Percentiles rank a stretch among this genome's conserved stretches.
Conservation (phyloP, 2,113 vertebrate genomes). For the Chrysemys picta region DNA sequence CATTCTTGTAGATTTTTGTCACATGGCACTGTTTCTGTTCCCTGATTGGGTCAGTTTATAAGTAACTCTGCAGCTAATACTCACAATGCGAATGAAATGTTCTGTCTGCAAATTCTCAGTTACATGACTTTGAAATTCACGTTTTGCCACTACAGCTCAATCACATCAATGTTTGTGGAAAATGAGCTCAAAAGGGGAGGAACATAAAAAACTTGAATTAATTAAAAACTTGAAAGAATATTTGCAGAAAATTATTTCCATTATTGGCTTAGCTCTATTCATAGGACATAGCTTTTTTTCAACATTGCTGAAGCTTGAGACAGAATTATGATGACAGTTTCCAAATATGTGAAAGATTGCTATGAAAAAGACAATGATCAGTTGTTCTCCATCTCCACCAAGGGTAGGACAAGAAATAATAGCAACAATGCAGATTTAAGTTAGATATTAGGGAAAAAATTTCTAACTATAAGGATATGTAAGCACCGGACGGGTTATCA, state of each 20-base stretch:
- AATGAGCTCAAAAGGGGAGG: slow-evolving; percentile 1
- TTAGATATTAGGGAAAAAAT: background rate
- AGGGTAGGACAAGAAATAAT: background rate
- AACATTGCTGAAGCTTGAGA: background rate
- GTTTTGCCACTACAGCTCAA: background rate
- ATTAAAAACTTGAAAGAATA: slow-evolving; percentile 24
- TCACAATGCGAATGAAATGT: background rate
- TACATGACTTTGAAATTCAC: background rate
- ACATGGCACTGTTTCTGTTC: background rate
- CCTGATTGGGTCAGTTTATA: background rate
- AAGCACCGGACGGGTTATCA: background rate
- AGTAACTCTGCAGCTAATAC: background rate
- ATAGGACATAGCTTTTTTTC: background rate
- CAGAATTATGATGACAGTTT: background rate
- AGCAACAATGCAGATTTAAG: background rate
- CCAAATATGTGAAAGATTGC: background rate
- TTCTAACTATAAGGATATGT: background rate
- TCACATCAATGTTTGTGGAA: background rate
- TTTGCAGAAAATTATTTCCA: background rate
- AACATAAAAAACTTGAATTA: background rate
- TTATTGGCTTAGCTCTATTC: background rate
- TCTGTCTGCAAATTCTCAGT: background rate
- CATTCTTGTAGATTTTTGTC: background rate
- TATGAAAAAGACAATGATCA: background rate
- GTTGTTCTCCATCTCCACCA: background rate